Percentiles rank a stretch among this genome's conserved stretches.
phyloP scores from a whole-genome alignment of 2,888 invertebrate genomes.

The Acrocera orbiculus region DNA sequence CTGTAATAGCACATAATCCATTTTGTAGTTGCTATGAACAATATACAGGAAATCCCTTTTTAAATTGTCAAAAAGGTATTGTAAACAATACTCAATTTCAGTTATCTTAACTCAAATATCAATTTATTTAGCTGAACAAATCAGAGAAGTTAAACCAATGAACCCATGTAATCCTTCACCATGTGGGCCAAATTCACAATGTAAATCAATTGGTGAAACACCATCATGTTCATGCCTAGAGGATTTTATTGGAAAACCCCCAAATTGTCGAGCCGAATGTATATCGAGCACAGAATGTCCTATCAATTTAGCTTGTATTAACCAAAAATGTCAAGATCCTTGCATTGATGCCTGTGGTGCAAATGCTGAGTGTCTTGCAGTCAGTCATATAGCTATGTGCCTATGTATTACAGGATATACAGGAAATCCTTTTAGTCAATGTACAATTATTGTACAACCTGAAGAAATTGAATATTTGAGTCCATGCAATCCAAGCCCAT shows the following conservation, averaged over 20 bases:
- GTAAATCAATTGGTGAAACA: slow-evolving; percentile 44
- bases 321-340: slow-evolving; percentile 59
- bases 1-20: slow-evolving; percentile 64
- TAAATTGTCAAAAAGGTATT: slow-evolving; percentile 42
- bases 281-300: slow-evolving; percentile 58
- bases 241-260: slow-evolving; percentile 50
- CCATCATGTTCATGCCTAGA: slow-evolving; percentile 59
- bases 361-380: slow-evolving; percentile 55
- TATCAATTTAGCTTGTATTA: slow-evolving; percentile 50
- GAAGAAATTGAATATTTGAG: slow-evolving; percentile 33
- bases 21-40: slow-evolving; percentile 53
- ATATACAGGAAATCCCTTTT: slow-evolving; percentile 59
- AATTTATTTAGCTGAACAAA: slow-evolving; percentile 28
- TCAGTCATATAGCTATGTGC: slow-evolving; percentile 58
- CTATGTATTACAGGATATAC: slow-evolving; percentile 45
- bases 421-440: slow-evolving; percentile 62
- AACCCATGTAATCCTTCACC: slow-evolving; percentile 64
- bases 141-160: slow-evolving; percentile 30
- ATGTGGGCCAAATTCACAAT: slow-evolving; percentile 63
- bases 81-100: background rate
- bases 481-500: slow-evolving; percentile 44
- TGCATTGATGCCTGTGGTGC: slow-evolving; percentile 52
- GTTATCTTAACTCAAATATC: background rate
- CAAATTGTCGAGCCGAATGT: slow-evolving; percentile 65
- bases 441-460: slow-evolving; percentile 29